Evolutionary conservation across 2,888 invertebrate genomes (phyloP).

Genomic region (Plagodis pulveraria): DNA sequence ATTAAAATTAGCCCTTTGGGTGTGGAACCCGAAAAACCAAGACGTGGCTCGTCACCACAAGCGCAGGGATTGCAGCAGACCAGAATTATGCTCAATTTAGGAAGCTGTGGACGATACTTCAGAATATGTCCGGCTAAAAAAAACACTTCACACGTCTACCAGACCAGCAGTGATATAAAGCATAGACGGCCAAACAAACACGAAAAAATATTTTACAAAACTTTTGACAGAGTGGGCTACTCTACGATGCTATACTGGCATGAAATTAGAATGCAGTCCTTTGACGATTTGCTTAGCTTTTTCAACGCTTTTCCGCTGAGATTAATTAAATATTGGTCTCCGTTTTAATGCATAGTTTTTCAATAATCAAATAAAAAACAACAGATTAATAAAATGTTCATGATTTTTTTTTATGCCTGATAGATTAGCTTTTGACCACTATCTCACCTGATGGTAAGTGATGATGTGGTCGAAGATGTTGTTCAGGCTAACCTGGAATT

Average conservation of each 20-base stretch:
- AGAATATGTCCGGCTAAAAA: neutral
- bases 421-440: no score
- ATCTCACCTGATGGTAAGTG: no score
- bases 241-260: neutral
- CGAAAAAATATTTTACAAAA: neutral
- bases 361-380: no score
- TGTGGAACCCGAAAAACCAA: neutral
- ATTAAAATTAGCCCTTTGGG: no score
- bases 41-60: neutral
- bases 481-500: no score
- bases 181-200: neutral
- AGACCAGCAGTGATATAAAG: neutral
- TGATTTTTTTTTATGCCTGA: no score
- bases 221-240: conserved; percentile 1
- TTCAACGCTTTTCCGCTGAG: neutral
- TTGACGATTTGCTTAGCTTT: neutral
- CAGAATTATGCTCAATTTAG: neutral
- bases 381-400: no score
- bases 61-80: no score
- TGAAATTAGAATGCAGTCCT: neutral
- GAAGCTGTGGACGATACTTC: neutral
- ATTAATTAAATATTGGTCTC: no score
- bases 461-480: no score
- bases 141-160: neutral
- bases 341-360: no score